Evolutionary conservation across 2,797 vertebrate genomes (phyloP).

Genomic region (Macropus fuliginosus): DNA sequence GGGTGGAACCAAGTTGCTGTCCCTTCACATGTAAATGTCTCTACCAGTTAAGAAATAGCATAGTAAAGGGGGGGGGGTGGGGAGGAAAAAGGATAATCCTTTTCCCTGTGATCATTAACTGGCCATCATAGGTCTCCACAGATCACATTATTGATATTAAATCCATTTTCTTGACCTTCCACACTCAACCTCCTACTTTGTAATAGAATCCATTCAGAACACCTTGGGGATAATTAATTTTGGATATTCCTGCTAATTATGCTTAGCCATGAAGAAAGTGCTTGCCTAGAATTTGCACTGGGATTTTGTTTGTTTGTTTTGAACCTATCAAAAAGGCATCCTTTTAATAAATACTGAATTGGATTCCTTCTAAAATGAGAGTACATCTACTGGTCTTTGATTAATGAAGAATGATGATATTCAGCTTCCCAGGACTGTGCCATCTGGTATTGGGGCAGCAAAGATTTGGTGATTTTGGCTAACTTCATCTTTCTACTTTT

Average conservation of each 20-base stretch:
- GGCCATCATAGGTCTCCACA: neutral
- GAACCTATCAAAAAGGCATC: neutral
- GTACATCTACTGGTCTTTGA: neutral
- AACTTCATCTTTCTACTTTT: slow-evolving; percentile 75
- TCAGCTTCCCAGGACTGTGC: neutral
- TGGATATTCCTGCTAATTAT: neutral
- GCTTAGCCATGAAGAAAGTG: neutral
- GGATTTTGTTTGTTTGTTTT: slow-evolving; percentile 35
- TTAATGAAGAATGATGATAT: neutral
- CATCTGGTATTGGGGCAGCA: slow-evolving; percentile 33
- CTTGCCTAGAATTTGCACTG: slow-evolving; percentile 14
- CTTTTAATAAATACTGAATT: slow-evolving; percentile 8
- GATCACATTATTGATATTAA: neutral
- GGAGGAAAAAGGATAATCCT: neutral
- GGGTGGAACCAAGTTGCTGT: neutral
- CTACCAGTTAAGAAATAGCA: slow-evolving; percentile 32
- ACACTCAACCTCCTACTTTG: neutral
- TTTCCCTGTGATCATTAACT: neutral
- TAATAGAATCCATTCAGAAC: neutral
- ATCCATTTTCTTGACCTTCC: neutral
- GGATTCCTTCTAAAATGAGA: neutral
- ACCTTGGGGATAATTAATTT: slow-evolving; percentile 48
- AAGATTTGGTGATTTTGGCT: slow-evolving; percentile 6
- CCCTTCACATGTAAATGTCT: neutral
- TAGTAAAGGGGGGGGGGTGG: neutral